These are phyloP conservation scores for Tyto alba DNA, from an alignment of 2,113 vertebrate genomes.

Conservation along the genomic window DNA sequence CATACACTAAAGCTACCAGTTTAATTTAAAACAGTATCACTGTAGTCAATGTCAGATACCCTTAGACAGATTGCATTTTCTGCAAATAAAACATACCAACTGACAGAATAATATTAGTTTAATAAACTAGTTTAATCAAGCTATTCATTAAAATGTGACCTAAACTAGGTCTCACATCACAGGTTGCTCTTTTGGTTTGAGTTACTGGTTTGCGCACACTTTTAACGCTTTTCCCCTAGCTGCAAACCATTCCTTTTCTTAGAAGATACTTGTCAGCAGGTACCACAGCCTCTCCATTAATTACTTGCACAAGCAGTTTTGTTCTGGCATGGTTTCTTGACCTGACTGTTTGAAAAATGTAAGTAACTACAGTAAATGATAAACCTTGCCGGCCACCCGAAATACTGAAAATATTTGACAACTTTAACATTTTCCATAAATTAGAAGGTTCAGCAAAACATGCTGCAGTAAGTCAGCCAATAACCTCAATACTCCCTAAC, in stretches of 20 bases:
- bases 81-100: conserved; percentile 50
- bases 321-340: conserved; percentile 29
- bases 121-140: conserved; percentile 59
- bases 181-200: conserved; percentile 34
- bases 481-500: background rate
- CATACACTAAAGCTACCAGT: background rate
- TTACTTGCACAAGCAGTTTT: conserved; percentile 27
- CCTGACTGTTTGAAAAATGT: background rate
- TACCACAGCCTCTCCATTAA: conserved; percentile 42
- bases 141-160: conserved; percentile 53
- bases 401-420: background rate
- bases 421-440: background rate
- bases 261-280: conserved; percentile 51
- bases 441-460: background rate
- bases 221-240: conserved; percentile 37
- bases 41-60: background rate
- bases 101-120: conserved; percentile 62
- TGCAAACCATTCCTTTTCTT: conserved; percentile 42
- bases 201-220: conserved; percentile 29
- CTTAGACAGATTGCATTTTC: conserved; percentile 51
- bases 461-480: background rate
- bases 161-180: conserved; percentile 43
- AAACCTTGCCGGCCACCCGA: background rate
- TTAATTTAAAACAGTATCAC: conserved; percentile 38
- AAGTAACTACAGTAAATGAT: background rate